Percentiles rank a stretch among this genome's conserved stretches.
phyloP scores from a whole-genome alignment of 2,888 invertebrate species.

The Nasonia oneida region DNA sequence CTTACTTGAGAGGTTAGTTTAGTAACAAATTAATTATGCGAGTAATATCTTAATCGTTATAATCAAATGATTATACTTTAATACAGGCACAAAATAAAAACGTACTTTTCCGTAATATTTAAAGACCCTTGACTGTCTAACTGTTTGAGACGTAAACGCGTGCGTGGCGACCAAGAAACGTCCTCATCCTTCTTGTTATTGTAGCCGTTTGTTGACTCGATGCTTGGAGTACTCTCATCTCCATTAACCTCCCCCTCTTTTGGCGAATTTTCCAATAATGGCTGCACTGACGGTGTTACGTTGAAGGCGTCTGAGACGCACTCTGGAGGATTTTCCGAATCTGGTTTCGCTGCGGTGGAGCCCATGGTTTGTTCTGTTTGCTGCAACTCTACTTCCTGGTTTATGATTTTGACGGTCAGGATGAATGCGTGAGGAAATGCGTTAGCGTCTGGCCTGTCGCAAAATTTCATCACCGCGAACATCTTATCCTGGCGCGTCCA shows the following conservation, averaged over 20 bases:
- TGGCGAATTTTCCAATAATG: background rate
- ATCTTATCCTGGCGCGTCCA: conserved; percentile 77
- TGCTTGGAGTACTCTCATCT: background rate
- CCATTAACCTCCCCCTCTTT: conserved; percentile 29
- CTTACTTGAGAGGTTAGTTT: too few relatives aligned
- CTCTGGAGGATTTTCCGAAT: background rate
- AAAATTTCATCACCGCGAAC: conserved; percentile 75
- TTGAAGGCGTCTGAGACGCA: background rate
- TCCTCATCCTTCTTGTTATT: conserved; percentile 18
- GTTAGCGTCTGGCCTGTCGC: conserved; percentile 69
- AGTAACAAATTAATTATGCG: too few relatives aligned
- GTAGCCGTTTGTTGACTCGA: background rate
- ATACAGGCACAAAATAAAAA: background rate
- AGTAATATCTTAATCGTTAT: too few relatives aligned
- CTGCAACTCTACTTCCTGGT: conserved; percentile 35
- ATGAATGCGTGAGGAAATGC: conserved; percentile 74
- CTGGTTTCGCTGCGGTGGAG: conserved; percentile 13
- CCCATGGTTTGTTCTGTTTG: conserved; percentile 42
- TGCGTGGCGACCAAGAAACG: conserved; percentile 33
- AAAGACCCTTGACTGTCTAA: background rate
- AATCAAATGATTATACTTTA: background rate
- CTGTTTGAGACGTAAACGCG: conserved; percentile 41
- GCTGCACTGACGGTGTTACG: background rate
- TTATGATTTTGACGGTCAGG: conserved; percentile 70
- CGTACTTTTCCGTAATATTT: conserved; percentile 14